phyloP scores from a whole-genome alignment of 2,888 invertebrate genomes.

The Plebejus anna region DNA sequence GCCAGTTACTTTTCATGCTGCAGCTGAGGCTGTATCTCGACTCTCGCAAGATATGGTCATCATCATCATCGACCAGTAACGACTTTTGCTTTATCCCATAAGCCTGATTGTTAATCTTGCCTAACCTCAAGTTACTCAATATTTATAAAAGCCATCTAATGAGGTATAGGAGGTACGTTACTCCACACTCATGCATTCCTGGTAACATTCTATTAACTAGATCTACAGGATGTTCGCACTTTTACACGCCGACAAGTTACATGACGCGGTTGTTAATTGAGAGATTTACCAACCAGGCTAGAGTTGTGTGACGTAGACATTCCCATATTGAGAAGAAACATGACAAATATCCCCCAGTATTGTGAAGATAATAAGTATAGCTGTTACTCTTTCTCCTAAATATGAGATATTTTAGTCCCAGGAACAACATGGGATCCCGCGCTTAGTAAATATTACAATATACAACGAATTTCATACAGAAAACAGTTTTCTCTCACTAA shows the following conservation, averaged over 20 bases:
- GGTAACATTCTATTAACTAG: slow-evolving; percentile 1
- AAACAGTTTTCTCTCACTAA: too few relatives aligned
- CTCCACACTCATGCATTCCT: slow-evolving; percentile 4
- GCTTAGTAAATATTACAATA: too few relatives aligned
- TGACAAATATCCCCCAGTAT: too few relatives aligned
- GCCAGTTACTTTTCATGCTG: too few relatives aligned
- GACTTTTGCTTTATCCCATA: not conserved
- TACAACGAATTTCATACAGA: too few relatives aligned
- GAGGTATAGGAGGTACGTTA: not conserved
- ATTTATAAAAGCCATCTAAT: not conserved
- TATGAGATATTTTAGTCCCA: too few relatives aligned
- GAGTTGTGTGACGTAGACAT: not conserved
- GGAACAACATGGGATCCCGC: too few relatives aligned
- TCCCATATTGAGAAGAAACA: not conserved
- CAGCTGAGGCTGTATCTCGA: too few relatives aligned
- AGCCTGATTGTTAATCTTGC: not conserved
- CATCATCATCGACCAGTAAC: not conserved
- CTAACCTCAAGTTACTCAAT: not conserved
- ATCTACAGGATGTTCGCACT: slow-evolving; percentile 11
- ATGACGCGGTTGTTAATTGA: not conserved
- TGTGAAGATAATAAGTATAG: too few relatives aligned
- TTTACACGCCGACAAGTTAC: not conserved
- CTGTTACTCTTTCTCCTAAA: too few relatives aligned
- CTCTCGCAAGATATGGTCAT: not conserved
- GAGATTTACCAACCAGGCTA: not conserved